Evolutionary conservation across 2,113 vertebrate species (phyloP), one percentile per base, ranked within the genome.

Genomic region (Candoia aspera): DNA sequence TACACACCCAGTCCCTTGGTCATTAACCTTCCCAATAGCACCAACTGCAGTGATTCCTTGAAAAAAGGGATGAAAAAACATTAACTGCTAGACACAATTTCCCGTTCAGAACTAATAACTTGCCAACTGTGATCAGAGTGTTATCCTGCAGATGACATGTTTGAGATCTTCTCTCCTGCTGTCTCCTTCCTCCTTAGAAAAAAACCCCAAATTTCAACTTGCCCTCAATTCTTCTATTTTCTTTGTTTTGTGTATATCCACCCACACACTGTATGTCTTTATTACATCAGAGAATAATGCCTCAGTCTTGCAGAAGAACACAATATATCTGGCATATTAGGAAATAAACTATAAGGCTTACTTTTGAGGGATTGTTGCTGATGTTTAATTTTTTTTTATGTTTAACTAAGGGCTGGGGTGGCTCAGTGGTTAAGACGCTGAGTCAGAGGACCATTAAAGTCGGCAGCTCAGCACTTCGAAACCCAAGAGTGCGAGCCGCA

Each of bases 1-100:
- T 97, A 95, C 96, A 96, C 95, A 96, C 96, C 96, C 97, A 96
- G 59, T 96, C 96, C 95, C 94, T 84, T 94, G 96, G 94, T 97
- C 96, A 91, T 94, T 92, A 96, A 96, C 96, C 94, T 96, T 94
- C 93, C 95, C 93, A 89, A 54, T 79, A 89, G 73, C 0, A 2
- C 93, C 96, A 94, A 96, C 95, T 97, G 92, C 13, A 58, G 95
- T 0, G 29, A 94, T 93, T 95, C 87, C 86, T 94, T 95, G 94
- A 96, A 95, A 95, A 95, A 92, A 91, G 90, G 95, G 73, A 93
- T 96, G 19, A 96, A 95, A 95, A 90, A 92, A 96, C 92, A 93
- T 96, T 95, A 97, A 96, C 95, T 95, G 92, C 55, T 13, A 88
- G 96, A 64, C 95, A 86, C 79, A 91, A 92, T 91, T 95, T 96